Evolutionary conservation across 2,113 vertebrate genomes (phyloP).

Genomic region (Rhinoptilus africanus): DNA sequence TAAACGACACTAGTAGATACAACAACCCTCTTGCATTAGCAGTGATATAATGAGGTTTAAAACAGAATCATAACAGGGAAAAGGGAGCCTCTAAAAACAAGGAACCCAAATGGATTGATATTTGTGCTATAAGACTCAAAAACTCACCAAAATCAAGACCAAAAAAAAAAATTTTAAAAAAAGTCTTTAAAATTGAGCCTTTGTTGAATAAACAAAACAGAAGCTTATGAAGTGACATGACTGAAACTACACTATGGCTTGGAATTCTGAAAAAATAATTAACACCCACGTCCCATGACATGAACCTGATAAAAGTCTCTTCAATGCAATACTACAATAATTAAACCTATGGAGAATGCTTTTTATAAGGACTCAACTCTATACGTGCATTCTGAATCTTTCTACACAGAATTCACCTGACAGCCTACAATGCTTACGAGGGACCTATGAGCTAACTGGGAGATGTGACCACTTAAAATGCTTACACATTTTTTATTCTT

Average conservation of each 20-base stretch:
- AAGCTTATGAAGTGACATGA: neutral
- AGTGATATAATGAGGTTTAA: neutral
- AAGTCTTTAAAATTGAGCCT: neutral
- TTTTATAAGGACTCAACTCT: neutral
- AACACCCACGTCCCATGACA: accelerated
- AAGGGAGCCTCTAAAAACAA: neutral
- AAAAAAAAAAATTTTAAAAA: neutral
- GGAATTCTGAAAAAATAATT: neutral
- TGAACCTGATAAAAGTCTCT: neutral
- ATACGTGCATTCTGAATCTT: neutral
- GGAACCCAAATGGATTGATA: neutral
- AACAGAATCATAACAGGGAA: neutral
- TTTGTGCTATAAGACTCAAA: neutral
- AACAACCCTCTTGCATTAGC: neutral
- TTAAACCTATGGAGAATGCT: neutral
- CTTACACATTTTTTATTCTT: neutral
- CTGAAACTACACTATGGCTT: neutral
- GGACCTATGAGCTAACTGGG: neutral
- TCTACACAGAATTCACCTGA: neutral
- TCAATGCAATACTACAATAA: neutral
- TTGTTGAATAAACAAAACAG: neutral
- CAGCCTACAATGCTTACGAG: neutral
- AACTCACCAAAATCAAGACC: neutral
- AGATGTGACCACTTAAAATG: neutral
- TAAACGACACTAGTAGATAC: neutral